Conservation (phyloP, 2,888 invertebrate species). For the Artemia sinica region DNA sequence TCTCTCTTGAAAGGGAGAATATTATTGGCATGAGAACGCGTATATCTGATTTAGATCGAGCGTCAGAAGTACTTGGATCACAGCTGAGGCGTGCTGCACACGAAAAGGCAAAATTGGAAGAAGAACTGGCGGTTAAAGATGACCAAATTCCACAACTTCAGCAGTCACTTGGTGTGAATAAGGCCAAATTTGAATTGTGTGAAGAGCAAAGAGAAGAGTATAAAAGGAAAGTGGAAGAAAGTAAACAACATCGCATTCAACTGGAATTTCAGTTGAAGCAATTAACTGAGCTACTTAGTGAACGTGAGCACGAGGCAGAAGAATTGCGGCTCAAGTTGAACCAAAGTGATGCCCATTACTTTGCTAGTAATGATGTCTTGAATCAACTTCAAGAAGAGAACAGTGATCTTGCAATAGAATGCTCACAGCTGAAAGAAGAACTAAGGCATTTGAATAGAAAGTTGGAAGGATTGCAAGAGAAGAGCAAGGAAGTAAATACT, state of each 20-base stretch:
- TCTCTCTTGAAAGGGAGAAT: background rate
- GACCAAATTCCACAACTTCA: background rate
- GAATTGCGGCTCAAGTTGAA: background rate
- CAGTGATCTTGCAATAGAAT: background rate
- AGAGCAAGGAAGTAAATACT: background rate
- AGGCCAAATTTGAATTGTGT: background rate
- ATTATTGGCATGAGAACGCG: constrained; percentile 8
- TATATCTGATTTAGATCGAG: background rate
- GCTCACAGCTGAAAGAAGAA: background rate
- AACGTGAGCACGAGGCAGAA: background rate
- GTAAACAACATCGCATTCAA: background rate
- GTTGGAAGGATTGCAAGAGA: background rate
- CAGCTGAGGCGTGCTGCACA: background rate
- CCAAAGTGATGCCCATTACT: background rate
- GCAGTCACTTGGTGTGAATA: background rate
- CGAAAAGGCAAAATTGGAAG: constrained; percentile 12
- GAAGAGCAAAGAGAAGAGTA: background rate
- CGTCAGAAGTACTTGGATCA: constrained; percentile 7
- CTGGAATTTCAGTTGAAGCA: constrained; percentile 1
- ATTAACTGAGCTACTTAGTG: background rate
- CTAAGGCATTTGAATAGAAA: background rate
- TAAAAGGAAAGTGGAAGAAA: background rate
- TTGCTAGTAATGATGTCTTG: background rate
- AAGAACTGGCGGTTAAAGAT: background rate
- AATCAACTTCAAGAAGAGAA: background rate